Percentiles rank a stretch among this genome's conserved stretches.
phyloP scores from a whole-genome alignment of 1,140 invertebrate genomes.

The Plodia interpunctella region DNA sequence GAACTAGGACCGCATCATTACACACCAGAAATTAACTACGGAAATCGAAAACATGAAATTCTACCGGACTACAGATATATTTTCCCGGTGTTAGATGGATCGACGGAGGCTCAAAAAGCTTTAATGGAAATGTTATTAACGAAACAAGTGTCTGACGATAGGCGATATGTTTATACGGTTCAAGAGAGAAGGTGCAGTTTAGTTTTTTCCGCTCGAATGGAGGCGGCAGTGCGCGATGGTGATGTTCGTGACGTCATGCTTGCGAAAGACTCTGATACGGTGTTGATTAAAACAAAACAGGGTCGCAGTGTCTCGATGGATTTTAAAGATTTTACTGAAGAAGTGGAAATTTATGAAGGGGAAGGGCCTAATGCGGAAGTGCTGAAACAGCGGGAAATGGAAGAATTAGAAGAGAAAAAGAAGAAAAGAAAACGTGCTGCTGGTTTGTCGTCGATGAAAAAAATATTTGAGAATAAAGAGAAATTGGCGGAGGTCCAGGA shows the following conservation, averaged over 20 bases:
- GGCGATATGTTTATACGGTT: conserved; percentile 85
- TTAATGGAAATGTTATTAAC: conserved; percentile 79
- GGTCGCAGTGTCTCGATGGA: conserved; percentile 84
- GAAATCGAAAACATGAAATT: conserved; percentile 81
- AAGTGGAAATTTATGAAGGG: conserved; percentile 81
- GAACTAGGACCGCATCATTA: conserved; percentile 79
- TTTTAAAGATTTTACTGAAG: conserved; percentile 79
- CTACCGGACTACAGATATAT: conserved; percentile 85
- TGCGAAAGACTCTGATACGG: conserved; percentile 84
- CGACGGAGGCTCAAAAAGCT: conserved; percentile 79
- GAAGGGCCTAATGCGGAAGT: conserved; percentile 80
- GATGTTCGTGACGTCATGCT: conserved; percentile 87
- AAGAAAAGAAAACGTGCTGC: conserved; percentile 78
- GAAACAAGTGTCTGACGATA: conserved; percentile 79
- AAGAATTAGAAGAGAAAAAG: conserved; percentile 78
- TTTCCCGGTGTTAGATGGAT: conserved; percentile 82
- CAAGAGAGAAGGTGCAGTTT: conserved; percentile 84
- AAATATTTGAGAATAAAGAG: conserved; percentile 88
- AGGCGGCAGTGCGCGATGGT: conserved; percentile 86
- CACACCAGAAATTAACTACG: conserved; percentile 78
- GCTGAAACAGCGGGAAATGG: conserved; percentile 79
- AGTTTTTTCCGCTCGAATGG: conserved; percentile 85
- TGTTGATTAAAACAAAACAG: conserved; percentile 84
- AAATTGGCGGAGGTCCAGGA: conserved; percentile 79
- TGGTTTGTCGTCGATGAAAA: conserved; percentile 80